Base-by-base conservation (phyloP, 2,113 vertebrate species). In the Abramis brama region DNA sequence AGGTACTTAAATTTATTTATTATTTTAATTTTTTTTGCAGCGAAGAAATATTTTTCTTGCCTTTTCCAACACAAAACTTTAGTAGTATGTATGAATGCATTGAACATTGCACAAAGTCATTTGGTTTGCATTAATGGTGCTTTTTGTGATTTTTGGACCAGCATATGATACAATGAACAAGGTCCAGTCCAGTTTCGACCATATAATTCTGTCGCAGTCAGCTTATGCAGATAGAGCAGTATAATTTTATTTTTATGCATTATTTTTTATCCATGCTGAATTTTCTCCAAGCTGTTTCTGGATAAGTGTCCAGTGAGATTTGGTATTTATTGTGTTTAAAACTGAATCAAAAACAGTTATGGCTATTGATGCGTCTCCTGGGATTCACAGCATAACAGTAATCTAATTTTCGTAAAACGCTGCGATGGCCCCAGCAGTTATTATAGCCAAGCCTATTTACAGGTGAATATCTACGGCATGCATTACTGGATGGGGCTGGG, bases 331-430 rank as follows among this genome's bases (percentile, higher is more conserved):
- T 79, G 57, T 45, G 36, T 82, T 80, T 52, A 52, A 83, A 87
- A 87, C 86, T 52, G 57, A 88, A 86, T 89, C 62, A 83, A 19
- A 73, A 25, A 19, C 85, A 62, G 87, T 86, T 85, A 83, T 74
- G 57, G 70, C 60, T 82, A 47, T 50, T 55, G 80, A 79, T 74
- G 80, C 33, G 62, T 82, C 45, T 73, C 45, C 39, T 30, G 74
- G 71, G 77, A 11, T 76, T 88, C 70, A 8, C 45, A 30, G 36
- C 39, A 6, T 27, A 81, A 85, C 85, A 36, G 43, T 84, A 87
- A 88, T 83, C 77, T 9, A 74, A 75, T 87, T 85, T 66, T 62
- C 52, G 82, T 86, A 83, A 91, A 91, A 86, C 75, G 66, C 70
- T 59, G 52, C 3, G 0, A 11, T 33, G 12, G n/a, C 39, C 86